Percentiles rank a stretch among this genome's conserved stretches.
These are phyloP conservation scores for Macrotus californicus DNA, from an alignment of 2,113 vertebrate genomes.

Conservation along the genomic window DNA sequence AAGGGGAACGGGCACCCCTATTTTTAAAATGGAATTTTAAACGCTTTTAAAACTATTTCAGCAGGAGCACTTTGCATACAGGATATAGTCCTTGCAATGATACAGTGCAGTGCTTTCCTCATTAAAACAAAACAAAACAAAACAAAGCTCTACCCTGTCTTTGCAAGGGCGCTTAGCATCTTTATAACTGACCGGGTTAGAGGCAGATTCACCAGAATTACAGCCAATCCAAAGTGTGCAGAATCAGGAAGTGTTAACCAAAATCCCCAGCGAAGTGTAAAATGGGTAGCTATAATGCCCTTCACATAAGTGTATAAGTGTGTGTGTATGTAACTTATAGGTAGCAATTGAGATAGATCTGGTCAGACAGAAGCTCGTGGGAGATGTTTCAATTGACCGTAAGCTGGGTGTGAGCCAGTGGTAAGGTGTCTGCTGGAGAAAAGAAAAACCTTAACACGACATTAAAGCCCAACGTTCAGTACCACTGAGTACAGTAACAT, in stretches of 20 bases:
- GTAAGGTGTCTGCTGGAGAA: neutral
- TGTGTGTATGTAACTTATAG: neutral
- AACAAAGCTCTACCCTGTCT: neutral
- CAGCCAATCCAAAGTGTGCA: neutral
- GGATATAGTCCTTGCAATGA: neutral
- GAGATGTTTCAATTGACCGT: neutral
- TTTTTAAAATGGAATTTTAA: neutral
- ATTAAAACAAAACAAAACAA: neutral
- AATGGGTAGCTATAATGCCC: neutral
- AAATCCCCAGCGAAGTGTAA: neutral
- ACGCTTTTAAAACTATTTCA: neutral
- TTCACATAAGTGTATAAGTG: neutral
- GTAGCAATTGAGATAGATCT: neutral
- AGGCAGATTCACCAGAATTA: conserved; percentile 5
- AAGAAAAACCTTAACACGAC: neutral
- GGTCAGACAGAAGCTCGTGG: neutral
- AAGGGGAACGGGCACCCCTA: neutral
- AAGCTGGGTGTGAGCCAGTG: neutral
- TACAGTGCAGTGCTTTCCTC: neutral
- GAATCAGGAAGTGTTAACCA: neutral
- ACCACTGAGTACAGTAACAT: neutral
- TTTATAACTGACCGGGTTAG: neutral
- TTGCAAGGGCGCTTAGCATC: neutral
- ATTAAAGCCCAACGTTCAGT: neutral
- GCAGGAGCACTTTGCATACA: neutral